Evolutionary conservation across 2,113 vertebrate species (phyloP).

Genomic region (Solea solea): DNA sequence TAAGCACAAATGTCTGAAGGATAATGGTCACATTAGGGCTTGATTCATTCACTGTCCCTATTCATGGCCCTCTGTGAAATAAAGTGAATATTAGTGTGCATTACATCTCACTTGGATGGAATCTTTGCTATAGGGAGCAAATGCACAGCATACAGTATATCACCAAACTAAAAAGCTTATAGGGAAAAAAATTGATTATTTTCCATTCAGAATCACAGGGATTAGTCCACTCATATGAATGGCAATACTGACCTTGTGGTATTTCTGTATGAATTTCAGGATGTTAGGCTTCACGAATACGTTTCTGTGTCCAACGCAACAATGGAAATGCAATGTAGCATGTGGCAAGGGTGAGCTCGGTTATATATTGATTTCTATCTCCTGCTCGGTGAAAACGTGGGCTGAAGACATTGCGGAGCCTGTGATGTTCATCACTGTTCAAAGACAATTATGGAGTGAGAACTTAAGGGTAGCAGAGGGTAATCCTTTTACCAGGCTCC

Average conservation of each 20-base stretch:
- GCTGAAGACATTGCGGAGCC: constrained; percentile 59
- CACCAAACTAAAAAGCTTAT: constrained; percentile 70
- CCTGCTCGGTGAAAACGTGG: constrained; percentile 43
- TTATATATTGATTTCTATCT: constrained; percentile 65
- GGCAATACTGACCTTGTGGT: constrained; percentile 67
- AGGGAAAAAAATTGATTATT: constrained; percentile 60
- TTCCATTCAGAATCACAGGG: constrained; percentile 51
- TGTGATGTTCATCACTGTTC: constrained; percentile 75
- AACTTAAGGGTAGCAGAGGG: constrained; percentile 71
- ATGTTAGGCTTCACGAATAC: constrained; percentile 46
- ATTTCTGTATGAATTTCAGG: constrained; percentile 54
- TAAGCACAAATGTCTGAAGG: constrained; percentile 67
- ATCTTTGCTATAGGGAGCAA: constrained; percentile 60
- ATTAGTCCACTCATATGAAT: constrained; percentile 56
- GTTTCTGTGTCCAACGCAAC: constrained; percentile 32
- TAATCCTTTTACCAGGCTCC: constrained; percentile 81
- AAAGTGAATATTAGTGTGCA: constrained; percentile 64
- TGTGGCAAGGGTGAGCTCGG: constrained; percentile 19
- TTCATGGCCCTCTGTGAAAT: constrained; percentile 61
- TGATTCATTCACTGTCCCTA: constrained; percentile 63
- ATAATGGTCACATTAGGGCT: constrained; percentile 67
- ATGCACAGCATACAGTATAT: constrained; percentile 60
- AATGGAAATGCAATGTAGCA: constrained; percentile 48
- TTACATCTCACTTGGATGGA: constrained; percentile 53
- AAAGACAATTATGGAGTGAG: constrained; percentile 80